A percentile compares a stretch with the other conserved stretches of the same genome.
Evolutionary conservation across 1,140 invertebrate genomes (phyloP).

Genomic region (Batillaria attramentaria): DNA sequence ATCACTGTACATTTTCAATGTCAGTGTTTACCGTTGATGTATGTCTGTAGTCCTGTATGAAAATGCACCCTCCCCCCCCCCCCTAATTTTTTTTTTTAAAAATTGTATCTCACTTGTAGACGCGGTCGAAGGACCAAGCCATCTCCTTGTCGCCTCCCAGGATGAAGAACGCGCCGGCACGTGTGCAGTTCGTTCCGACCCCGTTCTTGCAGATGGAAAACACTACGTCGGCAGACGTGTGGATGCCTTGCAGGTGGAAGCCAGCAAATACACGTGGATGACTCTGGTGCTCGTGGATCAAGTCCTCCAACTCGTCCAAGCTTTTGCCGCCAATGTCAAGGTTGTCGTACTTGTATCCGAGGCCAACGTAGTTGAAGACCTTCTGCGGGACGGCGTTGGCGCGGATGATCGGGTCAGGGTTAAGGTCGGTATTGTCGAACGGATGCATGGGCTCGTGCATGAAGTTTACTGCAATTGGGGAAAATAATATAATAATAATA

Average conservation of each 20-base stretch:
- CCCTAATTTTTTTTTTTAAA: too few species aligned
- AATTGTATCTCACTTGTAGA: constrained; percentile 39
- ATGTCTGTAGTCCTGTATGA: too few species aligned
- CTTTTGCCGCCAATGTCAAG: constrained; percentile 22
- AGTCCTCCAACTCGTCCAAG: constrained; percentile 30
- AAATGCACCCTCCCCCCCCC: too few species aligned
- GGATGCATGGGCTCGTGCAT: constrained; percentile 20
- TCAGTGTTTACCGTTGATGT: too few species aligned
- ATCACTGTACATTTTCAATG: too few species aligned
- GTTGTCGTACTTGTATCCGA: constrained; percentile 35
- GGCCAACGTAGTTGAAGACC: constrained; percentile 30
- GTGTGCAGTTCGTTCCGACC: constrained; percentile 14
- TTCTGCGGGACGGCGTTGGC: constrained; percentile 3
- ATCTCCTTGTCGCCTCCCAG: constrained; percentile 34
- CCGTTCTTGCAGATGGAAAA: constrained; percentile 29
- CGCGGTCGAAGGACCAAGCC: constrained; percentile 39
- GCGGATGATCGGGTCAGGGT: constrained; percentile 19
- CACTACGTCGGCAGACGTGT: constrained; percentile 37
- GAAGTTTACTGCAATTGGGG: constrained; percentile 30
- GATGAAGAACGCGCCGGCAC: constrained; percentile 34
- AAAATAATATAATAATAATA: too few species aligned
- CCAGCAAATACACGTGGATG: constrained; percentile 44
- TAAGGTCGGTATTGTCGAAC: constrained; percentile 20
- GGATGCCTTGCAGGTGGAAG: constrained; percentile 42
- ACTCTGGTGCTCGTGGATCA: constrained; percentile 30